These are phyloP conservation scores for Patella depressa DNA, from an alignment of 2,888 invertebrate species.

Conservation along the genomic window DNA sequence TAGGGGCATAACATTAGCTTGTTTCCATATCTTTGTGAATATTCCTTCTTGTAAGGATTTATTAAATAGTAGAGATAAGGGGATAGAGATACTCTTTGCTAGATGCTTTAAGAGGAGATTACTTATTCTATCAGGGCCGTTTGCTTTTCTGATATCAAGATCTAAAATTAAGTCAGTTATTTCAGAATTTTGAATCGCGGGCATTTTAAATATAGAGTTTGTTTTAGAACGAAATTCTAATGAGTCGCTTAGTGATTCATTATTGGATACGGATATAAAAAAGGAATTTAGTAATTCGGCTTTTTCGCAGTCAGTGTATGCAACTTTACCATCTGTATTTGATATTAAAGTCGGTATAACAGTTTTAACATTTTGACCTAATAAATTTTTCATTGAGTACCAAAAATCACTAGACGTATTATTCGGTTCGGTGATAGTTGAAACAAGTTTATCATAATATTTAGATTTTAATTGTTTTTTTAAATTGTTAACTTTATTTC, in stretches of 20 bases:
- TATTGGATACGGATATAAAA: not conserved
- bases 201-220: not conserved
- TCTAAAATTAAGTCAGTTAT: not conserved
- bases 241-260: not conserved
- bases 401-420: not conserved
- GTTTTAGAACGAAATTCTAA: not conserved
- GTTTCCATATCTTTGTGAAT: not conserved
- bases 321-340: not conserved
- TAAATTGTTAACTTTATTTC: not conserved
- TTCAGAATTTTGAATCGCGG: not conserved
- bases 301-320: not conserved
- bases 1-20: not conserved
- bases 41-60: not conserved
- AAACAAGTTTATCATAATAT: not conserved
- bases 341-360: not conserved
- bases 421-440: not conserved
- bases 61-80: not conserved
- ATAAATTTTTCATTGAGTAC: not conserved
- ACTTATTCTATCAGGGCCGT: not conserved
- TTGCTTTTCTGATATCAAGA: not conserved
- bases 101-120: not conserved
- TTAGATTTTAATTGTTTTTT: not conserved
- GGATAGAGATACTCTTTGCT: not conserved
- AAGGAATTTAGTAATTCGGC: not conserved
- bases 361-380: not conserved